phyloP scores from a whole-genome alignment of 1,140 invertebrate genomes.

The Drosophila kanapiae region DNA sequence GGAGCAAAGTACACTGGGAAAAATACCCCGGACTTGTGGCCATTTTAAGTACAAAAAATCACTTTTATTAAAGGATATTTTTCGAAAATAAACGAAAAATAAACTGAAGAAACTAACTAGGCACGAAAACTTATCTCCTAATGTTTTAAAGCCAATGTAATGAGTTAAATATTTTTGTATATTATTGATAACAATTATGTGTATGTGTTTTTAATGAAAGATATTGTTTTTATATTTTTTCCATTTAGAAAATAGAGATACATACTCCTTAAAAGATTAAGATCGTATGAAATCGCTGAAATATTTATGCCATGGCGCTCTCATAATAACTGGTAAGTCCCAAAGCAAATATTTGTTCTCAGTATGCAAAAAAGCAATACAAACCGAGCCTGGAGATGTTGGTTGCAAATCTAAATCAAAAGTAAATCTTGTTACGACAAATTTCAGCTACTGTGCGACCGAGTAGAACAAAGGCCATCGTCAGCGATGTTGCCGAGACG shows the following conservation, averaged over 20 bases:
- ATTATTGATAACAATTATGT: background rate
- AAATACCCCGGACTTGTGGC: background rate
- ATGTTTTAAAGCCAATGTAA: too few relatives aligned
- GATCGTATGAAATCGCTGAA: too few relatives aligned
- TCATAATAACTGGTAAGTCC: too few relatives aligned
- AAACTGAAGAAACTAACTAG: too few relatives aligned
- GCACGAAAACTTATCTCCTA: background rate
- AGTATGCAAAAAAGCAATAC: background rate
- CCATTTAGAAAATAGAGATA: too few relatives aligned
- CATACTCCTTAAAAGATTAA: too few relatives aligned
- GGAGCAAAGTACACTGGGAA: background rate
- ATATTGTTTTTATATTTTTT: too few relatives aligned
- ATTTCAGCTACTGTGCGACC: slow-evolving; percentile 75
- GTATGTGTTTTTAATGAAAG: background rate
- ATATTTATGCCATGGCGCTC: too few relatives aligned
- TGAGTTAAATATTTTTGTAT: too few relatives aligned
- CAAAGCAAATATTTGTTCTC: background rate
- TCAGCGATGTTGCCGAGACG: slow-evolving; percentile 37
- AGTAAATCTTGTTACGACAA: slow-evolving; percentile 78
- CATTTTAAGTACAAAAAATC: background rate
- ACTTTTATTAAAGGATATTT: background rate
- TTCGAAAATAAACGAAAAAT: background rate
- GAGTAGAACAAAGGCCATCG: slow-evolving; percentile 70
- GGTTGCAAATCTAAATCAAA: slow-evolving; percentile 69
- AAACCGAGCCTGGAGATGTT: slow-evolving; percentile 16